Conservation (phyloP, 1,140 invertebrate genomes). For the Bombus waltoni region DNA sequence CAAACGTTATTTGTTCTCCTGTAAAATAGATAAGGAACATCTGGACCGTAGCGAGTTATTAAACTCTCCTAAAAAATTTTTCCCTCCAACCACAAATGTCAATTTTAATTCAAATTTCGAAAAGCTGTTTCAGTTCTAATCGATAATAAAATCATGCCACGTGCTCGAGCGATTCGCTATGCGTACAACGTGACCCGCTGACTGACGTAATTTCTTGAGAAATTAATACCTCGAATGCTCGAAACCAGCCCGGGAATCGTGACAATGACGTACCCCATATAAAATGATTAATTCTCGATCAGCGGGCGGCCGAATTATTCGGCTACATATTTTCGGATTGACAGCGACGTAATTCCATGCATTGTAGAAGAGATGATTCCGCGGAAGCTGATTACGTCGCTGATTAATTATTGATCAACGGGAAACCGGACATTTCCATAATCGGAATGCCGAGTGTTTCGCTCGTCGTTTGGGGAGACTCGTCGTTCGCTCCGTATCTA, state of each 20-base stretch:
- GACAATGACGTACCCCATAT: background rate
- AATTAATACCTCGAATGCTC: background rate
- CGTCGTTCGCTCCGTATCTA: conserved; percentile 1
- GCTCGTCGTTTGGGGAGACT: background rate
- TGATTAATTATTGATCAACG: conserved; percentile 35
- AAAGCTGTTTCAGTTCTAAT: background rate
- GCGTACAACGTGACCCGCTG: background rate
- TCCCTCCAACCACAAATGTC: no score
- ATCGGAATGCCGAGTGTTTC: background rate
- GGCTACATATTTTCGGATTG: conserved; percentile 11
- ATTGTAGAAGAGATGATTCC: background rate
- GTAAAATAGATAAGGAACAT: no score
- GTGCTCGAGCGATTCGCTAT: background rate
- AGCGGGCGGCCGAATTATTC: background rate
- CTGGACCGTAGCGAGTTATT: no score
- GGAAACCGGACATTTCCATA: conserved; percentile 21
- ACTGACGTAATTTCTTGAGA: background rate
- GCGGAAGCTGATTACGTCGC: conserved; percentile 23
- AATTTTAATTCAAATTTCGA: no score
- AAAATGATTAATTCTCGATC: conserved; percentile 19
- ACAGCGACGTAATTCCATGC: conserved; percentile 14
- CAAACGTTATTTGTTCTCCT: no score
- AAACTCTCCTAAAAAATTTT: no score
- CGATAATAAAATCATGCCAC: background rate
- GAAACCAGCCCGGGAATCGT: background rate